Evolutionary conservation across 2,113 vertebrate species (phyloP), one percentile per base, ranked within the genome.

Genomic region (Clinocottus analis): DNA sequence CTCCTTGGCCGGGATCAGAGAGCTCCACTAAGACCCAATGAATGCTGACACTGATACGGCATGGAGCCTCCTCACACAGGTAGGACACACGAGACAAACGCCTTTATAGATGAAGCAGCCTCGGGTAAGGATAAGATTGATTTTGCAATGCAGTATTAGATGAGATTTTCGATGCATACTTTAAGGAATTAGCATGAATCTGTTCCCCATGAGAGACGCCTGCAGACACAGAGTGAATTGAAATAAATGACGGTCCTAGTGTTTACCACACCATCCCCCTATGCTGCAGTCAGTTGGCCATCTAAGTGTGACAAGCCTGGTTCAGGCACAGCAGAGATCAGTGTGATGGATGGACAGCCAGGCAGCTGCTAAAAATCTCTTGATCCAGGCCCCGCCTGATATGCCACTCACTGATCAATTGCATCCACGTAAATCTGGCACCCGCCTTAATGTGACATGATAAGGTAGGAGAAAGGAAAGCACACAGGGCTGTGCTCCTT

Each of bases 341-440:
- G 70, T 9, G 77, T 94, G 93, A 94, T 87, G 89, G 92, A 95
- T 93, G 89, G 90, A 90, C 83, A 66, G 81, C 55, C 79, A 84
- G 91, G 86, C 93, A 88, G 92, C 91, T 90, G 94, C 87, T 93
- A 89, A 92, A 93, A 92, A 91, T 92, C 88, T 78, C 86, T 61
- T 83, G 89, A 91, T 92, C 91, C 86, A 90, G 82, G 41, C 63
- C 75, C 62, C 45, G 79, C 80, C 82, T 71, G 87, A 76, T 74
- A 82, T 80, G 87, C 76, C 91, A 78, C 84, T 92, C 90, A 92
- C 88, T 87, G 89, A 87, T 92, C 90, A 89, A 90, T 89, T 77
- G 80, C 72, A 21, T 77, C 78, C 85, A 84, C 67, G 66, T 90
- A 90, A 92, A 93, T 90, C 90, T 92, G 84, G 85, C 78, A 63